A percentile compares a stretch with the other conserved stretches of the same genome.
phyloP scores from a whole-genome alignment of 23 tunicate species.

The Corella eumyota region DNA sequence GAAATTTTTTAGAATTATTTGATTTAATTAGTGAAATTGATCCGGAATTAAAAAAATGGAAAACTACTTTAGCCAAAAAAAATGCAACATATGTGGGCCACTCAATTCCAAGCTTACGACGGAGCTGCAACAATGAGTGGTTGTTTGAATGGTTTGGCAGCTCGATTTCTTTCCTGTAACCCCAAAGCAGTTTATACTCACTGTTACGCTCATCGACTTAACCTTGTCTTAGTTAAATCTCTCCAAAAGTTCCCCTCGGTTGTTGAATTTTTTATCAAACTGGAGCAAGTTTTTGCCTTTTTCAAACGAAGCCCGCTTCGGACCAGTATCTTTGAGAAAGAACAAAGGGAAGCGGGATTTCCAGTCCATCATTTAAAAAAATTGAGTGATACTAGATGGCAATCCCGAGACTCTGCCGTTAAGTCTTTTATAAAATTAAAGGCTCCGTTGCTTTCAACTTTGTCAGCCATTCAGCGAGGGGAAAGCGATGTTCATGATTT shows the following conservation, averaged over 20 bases:
- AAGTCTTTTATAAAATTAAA: neutral
- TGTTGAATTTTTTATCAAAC: neutral
- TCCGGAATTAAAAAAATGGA: neutral
- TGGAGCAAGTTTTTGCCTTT: neutral
- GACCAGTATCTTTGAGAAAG: neutral
- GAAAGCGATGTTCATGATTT: neutral
- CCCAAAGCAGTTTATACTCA: neutral
- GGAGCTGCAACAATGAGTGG: neutral
- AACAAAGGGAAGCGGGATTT: neutral
- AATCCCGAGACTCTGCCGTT: neutral
- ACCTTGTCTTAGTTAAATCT: neutral
- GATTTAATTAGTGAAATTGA: neutral
- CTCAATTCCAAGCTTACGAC: neutral
- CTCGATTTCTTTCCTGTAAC: neutral
- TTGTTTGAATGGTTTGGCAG: neutral
- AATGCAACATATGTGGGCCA: neutral
- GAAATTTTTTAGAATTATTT: conserved; percentile 3
- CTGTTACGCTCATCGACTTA: neutral
- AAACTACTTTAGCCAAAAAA: neutral
- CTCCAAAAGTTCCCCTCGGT: neutral
- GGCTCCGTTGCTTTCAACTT: neutral
- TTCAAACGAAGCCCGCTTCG: neutral
- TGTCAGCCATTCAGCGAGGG: neutral
- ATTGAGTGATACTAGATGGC: neutral
- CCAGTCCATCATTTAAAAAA: neutral